Evolutionary conservation across 2,113 vertebrate genomes (phyloP).

Genomic region (Clupea harengus): DNA sequence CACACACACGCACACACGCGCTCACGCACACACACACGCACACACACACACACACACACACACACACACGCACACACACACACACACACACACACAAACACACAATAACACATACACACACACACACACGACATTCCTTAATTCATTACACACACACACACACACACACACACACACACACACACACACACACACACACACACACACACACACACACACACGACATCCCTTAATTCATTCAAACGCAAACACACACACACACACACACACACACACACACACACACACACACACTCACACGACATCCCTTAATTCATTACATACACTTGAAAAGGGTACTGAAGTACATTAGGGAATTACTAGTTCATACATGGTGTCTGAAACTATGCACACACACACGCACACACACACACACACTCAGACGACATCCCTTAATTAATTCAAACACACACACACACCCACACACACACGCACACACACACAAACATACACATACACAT

Average conservation of each 20-base stretch:
- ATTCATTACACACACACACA: too few species aligned
- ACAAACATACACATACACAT: neutral
- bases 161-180: neutral
- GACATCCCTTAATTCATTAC: too few species aligned
- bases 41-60: constrained; percentile 19
- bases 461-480: neutral
- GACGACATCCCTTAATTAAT: too few species aligned
- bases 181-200: neutral
- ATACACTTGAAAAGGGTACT: too few species aligned
- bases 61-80: constrained; percentile 5
- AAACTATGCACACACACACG: too few species aligned
- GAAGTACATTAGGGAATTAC: too few species aligned
- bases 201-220: neutral
- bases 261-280: too few species aligned
- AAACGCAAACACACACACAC: neutral
- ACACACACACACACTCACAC: neutral
- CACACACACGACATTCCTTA: too few species aligned
- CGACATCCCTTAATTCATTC: too few species aligned
- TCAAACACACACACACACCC: neutral
- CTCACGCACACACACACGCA: constrained; percentile 10
- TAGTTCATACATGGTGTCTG: too few species aligned
- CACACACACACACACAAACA: neutral
- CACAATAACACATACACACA: too few species aligned
- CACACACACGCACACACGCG: neutral
- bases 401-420: neutral